These are phyloP conservation scores for Pogonomyrmex barbatus DNA, from an alignment of 1,140 invertebrate genomes.

Conservation along the genomic window DNA sequence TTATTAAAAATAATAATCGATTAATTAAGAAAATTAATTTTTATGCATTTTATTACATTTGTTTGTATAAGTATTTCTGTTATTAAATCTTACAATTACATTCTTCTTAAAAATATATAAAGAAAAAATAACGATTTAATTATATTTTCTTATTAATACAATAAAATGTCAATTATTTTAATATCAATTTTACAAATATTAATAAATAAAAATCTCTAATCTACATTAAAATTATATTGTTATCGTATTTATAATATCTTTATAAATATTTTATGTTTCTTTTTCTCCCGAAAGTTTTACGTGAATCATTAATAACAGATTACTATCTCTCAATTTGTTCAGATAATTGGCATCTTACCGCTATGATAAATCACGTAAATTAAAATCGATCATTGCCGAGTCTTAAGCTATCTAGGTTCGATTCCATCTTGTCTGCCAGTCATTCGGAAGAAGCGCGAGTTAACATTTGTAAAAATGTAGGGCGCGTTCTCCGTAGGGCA, in stretches of 20 bases:
- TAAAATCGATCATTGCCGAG: not conserved
- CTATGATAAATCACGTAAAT: not conserved
- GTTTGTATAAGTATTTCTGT: constrained; percentile 51
- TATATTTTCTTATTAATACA: not conserved
- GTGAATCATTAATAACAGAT: not conserved
- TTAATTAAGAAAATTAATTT: not conserved
- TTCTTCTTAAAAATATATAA: not conserved
- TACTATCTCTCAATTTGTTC: not conserved
- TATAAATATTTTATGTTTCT: not conserved
- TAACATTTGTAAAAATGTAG: constrained; percentile 90
- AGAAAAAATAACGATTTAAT: not conserved
- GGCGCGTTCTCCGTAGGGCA: constrained; percentile 88
- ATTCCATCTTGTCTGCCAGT: constrained; percentile 85
- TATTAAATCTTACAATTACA: not conserved
- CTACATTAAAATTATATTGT: constrained; percentile 5
- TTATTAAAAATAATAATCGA: not conserved
- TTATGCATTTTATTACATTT: constrained; percentile 4
- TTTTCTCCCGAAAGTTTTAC: not conserved
- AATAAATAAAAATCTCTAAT: not conserved
- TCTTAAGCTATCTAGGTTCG: constrained; percentile 58
- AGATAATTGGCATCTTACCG: not conserved
- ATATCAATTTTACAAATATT: not conserved
- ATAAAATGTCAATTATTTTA: not conserved
- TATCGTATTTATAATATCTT: constrained; percentile 12
- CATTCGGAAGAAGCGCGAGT: constrained; percentile 86